Base-by-base conservation (phyloP, 2,113 vertebrate species). In the Paramormyrops kingsleyae region DNA sequence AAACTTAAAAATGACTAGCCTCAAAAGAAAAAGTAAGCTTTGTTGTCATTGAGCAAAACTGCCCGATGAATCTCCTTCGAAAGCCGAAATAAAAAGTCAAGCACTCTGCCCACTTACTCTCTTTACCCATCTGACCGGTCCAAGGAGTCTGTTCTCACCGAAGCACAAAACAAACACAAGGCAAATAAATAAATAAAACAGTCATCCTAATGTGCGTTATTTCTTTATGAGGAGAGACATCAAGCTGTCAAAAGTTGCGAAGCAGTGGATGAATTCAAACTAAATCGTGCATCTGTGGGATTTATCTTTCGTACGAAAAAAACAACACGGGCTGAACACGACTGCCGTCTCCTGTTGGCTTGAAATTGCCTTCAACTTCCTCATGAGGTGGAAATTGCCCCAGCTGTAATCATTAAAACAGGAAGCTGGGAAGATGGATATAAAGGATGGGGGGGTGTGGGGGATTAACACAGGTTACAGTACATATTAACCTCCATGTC, bases 121-220 rank as follows among this genome's bases (percentile, higher is more conserved):
- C 39, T 39, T 15, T 13, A 15, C 47, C 27, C 85, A 9, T 19
- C 53, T 6, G 49, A 88, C 86, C 47, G 2, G 88, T 90, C 80
- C 13, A 89, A 87, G 31, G 88, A 50, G 12, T 56, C 46, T 66
- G 44, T 91, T 91, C 56, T 87, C 88, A 85, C 83, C 70, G 83
- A 90, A 47, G 87, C 89, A 92, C 90, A 66, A 88, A 91, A 90
- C 21, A 92, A 88, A 92, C 70, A 91, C 27, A 46, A 80, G 50
- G 31, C 74, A 90, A 35, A 35, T 17, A 53, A 27, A 12, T 27
- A 24, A 49, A 85, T 50, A 46, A 44, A 39, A 31, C 56, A 24
- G 39, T 46, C 46, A 84, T 90, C 15, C 86, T 74, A 83, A 46
- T 31, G 85, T 88, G 89, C 46, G 17, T 89, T 47, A 86, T 62